phyloP scores from a whole-genome alignment of 2,113 vertebrate species.

The Axis porcinus region DNA sequence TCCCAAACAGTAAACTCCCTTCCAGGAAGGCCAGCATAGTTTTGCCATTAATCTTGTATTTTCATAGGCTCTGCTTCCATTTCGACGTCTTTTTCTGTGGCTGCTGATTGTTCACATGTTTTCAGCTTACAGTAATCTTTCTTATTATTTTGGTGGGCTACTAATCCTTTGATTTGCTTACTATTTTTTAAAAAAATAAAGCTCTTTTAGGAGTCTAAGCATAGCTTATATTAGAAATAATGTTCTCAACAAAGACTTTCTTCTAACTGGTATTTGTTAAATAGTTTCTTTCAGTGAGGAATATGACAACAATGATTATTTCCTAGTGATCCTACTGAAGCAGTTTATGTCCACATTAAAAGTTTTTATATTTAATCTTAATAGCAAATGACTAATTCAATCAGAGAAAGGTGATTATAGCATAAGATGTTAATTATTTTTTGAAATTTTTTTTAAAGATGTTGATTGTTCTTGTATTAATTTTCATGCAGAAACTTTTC shows the following conservation, averaged over 20 bases:
- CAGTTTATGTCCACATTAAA: not conserved
- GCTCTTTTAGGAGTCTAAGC: not conserved
- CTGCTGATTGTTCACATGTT: not conserved
- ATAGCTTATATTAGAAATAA: slow-evolving; percentile 20
- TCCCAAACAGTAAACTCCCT: not conserved
- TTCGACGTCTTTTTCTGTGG: not conserved
- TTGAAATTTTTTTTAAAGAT: not conserved
- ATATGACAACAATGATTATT: not conserved
- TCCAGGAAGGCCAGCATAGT: not conserved
- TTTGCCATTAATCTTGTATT: not conserved
- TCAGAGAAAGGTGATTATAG: not conserved
- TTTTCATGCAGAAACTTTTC: slow-evolving; percentile 93
- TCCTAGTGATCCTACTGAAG: not conserved
- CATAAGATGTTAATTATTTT: not conserved
- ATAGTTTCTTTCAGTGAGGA: not conserved
- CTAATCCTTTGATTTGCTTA: not conserved
- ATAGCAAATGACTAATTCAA: not conserved
- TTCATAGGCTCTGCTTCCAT: not conserved
- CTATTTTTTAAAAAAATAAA: not conserved
- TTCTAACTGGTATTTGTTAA: not conserved
- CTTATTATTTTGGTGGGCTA: not conserved
- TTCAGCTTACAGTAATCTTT: not conserved
- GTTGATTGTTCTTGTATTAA: slow-evolving; percentile 50
- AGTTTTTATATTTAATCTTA: slow-evolving; percentile 18
- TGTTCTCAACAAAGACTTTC: not conserved